phyloP scores from a whole-genome alignment of 2,888 invertebrate species.

The Pristionchus maxplancki region DNA sequence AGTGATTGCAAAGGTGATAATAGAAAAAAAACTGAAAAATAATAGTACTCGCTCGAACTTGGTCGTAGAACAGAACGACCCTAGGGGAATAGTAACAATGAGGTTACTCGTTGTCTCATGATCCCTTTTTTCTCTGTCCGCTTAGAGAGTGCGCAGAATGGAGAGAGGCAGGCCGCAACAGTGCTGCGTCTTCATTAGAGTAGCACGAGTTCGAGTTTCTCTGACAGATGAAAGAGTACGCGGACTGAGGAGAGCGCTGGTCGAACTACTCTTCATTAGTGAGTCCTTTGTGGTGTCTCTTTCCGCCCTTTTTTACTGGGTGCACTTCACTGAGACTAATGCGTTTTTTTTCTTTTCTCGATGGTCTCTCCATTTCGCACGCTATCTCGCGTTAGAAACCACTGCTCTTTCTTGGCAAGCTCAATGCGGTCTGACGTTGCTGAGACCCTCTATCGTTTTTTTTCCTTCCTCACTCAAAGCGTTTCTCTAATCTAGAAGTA shows the following conservation, averaged over 20 bases:
- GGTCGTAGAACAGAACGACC: background rate
- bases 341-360: background rate
- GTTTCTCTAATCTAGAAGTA: background rate
- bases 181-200: too few species aligned
- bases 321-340: background rate
- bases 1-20: background rate
- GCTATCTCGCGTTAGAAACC: background rate
- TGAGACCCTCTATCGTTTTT: background rate
- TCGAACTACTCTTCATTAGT: background rate
- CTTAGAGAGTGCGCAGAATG: too few species aligned
- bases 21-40: background rate
- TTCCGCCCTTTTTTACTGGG: background rate
- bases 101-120: background rate
- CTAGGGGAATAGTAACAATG: background rate
- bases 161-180: too few species aligned
- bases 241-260: too few species aligned
- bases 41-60: background rate
- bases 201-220: too few species aligned
- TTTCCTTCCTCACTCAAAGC: background rate
- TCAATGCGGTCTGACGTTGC: background rate
- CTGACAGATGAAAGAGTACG: too few species aligned
- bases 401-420: background rate
- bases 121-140: background rate
- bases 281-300: background rate
- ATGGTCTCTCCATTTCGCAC: background rate